Percentiles rank a stretch among this genome's conserved stretches.
Evolutionary conservation across 2,797 vertebrate species (phyloP).

Genomic region (Lateolabrax maculatus): DNA sequence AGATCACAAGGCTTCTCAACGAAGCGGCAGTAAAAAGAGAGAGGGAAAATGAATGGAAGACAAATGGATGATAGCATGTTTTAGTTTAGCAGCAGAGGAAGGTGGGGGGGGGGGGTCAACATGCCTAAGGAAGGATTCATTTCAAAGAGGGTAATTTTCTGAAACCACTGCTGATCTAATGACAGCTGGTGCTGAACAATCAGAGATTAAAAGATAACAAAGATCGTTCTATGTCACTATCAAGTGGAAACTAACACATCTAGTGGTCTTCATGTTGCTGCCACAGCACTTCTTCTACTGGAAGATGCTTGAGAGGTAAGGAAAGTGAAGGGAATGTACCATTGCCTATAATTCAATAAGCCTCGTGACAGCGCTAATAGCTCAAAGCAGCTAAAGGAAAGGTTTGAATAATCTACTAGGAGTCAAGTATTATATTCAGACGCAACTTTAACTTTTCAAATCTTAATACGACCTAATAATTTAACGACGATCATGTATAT

Average conservation of each 20-base stretch:
- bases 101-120: not conserved
- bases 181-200: slow-evolving; percentile 29
- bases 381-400: slow-evolving; percentile 16
- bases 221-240: slow-evolving; percentile 14
- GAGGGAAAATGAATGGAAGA: slow-evolving; percentile 60
- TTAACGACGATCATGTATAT: not conserved
- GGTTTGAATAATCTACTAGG: slow-evolving; percentile 27
- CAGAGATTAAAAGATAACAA: slow-evolving; percentile 35
- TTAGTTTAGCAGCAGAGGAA: slow-evolving; percentile 1
- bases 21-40: slow-evolving; percentile 76
- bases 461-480: not conserved
- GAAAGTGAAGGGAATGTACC: slow-evolving; percentile 1
- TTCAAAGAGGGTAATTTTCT: slow-evolving; percentile 34
- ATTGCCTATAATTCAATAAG: slow-evolving; percentile 33
- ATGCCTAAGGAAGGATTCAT: slow-evolving; percentile 13
- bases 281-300: slow-evolving; percentile 15
- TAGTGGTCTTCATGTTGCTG: slow-evolving; percentile 30
- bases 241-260: slow-evolving; percentile 9
- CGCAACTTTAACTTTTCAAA: not conserved
- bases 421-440: slow-evolving; percentile 23
- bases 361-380: slow-evolving; percentile 26
- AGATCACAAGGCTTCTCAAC: slow-evolving; percentile 92
- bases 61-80: too few relatives aligned
- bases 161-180: slow-evolving; percentile 35
- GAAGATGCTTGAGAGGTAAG: not conserved